A percentile compares a stretch with the other conserved stretches of the same genome.
Evolutionary conservation across 2,888 invertebrate genomes (phyloP).

Genomic region (Amblyjoppa proteus): DNA sequence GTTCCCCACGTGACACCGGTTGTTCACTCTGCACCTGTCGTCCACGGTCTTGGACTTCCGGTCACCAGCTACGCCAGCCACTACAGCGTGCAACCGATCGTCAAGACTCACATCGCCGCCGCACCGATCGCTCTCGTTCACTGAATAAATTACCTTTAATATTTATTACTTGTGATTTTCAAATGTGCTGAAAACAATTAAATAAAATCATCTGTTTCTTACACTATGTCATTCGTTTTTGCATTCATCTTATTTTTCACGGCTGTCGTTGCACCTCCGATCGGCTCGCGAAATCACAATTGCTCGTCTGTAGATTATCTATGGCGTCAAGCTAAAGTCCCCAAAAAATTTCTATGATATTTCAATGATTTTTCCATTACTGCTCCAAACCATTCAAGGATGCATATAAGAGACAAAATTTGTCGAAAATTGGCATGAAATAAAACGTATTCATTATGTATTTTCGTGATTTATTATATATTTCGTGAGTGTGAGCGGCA

Average conservation of each 20-base stretch:
- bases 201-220: constrained; percentile 9
- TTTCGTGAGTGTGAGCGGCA: too few species aligned
- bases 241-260: not conserved
- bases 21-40: constrained; percentile 57
- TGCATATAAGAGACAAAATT: too few species aligned
- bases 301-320: too few species aligned
- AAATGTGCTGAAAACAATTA: not conserved
- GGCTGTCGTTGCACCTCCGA: too few species aligned
- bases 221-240: not conserved
- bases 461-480: too few species aligned
- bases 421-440: too few species aligned
- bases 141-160: constrained; percentile 80
- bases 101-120: constrained; percentile 74
- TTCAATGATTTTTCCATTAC: too few species aligned
- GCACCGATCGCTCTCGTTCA: constrained; percentile 78
- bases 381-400: too few species aligned
- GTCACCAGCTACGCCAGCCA: constrained; percentile 87
- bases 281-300: too few species aligned
- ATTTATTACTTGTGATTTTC: not conserved
- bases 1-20: constrained; percentile 50
- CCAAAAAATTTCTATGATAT: too few species aligned
- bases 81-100: constrained; percentile 85
- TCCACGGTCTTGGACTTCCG: constrained; percentile 42
- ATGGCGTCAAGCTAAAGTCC: too few species aligned
- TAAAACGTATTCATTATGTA: too few species aligned